A percentile compares a stretch with the other conserved stretches of the same genome.
Conservation (phyloP, 2,797 vertebrate genomes). For the Tangara arthus region DNA sequence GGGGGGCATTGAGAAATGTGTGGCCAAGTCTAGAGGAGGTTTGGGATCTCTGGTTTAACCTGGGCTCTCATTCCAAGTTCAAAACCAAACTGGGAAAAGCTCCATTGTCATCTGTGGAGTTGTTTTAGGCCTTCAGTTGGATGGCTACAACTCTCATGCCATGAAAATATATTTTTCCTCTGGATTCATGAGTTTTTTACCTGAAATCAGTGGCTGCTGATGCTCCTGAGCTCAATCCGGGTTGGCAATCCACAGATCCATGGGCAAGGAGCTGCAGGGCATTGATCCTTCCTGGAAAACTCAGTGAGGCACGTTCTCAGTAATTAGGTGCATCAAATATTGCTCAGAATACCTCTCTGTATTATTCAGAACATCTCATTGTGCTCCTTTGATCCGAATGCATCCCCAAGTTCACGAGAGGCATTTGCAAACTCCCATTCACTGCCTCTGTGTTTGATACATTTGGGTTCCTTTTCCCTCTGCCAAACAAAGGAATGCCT, state of each 20-base stretch:
- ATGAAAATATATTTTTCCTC: background rate
- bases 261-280: slow-evolving; percentile 55
- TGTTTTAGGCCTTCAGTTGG: background rate
- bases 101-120: background rate
- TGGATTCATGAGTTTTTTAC: background rate
- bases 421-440: slow-evolving; percentile 34
- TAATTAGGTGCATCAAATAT: slow-evolving; percentile 66
- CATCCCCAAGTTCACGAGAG: slow-evolving; percentile 34
- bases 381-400: slow-evolving; percentile 20
- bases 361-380: slow-evolving; percentile 60
- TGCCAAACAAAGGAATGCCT: background rate
- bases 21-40: background rate
- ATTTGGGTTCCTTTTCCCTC: slow-evolving; percentile 10
- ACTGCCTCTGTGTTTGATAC: background rate
- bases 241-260: slow-evolving; percentile 20
- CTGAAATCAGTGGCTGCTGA: background rate
- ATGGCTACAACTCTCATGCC: background rate
- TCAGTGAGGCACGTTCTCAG: slow-evolving; percentile 53
- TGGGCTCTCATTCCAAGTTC: background rate
- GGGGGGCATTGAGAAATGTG: background rate
- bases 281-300: slow-evolving; percentile 43
- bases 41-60: background rate
- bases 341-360: slow-evolving; percentile 58
- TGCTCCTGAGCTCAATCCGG: background rate
- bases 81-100: background rate